phyloP scores from a whole-genome alignment of 1,140 invertebrate species.

The Druon quercuslanigerum region DNA sequence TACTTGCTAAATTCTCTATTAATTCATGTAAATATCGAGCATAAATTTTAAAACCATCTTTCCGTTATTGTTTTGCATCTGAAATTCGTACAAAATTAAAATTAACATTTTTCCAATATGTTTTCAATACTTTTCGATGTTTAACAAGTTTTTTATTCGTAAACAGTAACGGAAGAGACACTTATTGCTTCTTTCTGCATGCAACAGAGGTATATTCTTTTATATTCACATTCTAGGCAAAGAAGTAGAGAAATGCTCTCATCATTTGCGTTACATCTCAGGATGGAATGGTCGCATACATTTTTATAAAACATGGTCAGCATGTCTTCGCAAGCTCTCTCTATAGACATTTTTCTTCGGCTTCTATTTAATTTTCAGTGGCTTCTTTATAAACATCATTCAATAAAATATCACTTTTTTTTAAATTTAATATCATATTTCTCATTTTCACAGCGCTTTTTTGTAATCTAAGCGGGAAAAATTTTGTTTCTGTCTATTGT shows the following conservation, averaged over 20 bases:
- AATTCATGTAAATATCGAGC: too few species aligned
- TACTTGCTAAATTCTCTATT: not conserved
- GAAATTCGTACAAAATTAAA: too few species aligned
- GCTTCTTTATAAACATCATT: constrained; percentile 26
- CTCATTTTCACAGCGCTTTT: constrained; percentile 22
- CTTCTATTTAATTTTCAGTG: constrained; percentile 19
- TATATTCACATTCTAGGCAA: constrained; percentile 72
- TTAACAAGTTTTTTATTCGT: not conserved
- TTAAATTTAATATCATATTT: constrained; percentile 39
- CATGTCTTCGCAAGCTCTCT: constrained; percentile 61
- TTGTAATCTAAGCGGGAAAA: not conserved
- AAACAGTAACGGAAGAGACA: constrained; percentile 31
- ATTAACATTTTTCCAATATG: too few species aligned
- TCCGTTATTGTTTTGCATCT: not conserved
- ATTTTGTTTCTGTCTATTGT: not conserved
- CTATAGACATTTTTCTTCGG: constrained; percentile 28
- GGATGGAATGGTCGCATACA: constrained; percentile 57
- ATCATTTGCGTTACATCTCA: constrained; percentile 66
- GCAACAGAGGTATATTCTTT: constrained; percentile 62
- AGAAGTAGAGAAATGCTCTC: constrained; percentile 69
- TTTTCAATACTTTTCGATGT: too few species aligned
- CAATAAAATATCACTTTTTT: constrained; percentile 28
- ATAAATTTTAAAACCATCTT: too few species aligned
- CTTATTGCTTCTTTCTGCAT: constrained; percentile 67
- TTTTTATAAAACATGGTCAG: constrained; percentile 63